Evolutionary conservation across 2,888 invertebrate species (phyloP).

Genomic region (Drepanosiphum platanoidis): DNA sequence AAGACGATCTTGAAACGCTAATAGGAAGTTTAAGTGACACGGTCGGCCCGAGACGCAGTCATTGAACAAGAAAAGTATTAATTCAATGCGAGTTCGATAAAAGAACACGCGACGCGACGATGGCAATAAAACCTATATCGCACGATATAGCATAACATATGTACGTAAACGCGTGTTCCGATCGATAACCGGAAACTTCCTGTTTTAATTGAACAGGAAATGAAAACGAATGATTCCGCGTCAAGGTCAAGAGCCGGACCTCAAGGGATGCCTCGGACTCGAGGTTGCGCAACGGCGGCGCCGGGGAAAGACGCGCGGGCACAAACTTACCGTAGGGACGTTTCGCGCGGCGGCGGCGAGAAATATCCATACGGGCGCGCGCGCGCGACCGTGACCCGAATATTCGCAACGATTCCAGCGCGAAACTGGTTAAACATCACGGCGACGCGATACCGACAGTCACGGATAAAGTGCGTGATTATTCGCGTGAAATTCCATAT

Average conservation of each 20-base stretch:
- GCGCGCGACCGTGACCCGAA: constrained; percentile 50
- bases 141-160: not conserved
- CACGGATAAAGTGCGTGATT: not conserved
- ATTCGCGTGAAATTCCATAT: constrained; percentile 33
- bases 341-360: not conserved
- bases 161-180: too few species aligned
- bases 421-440: constrained; percentile 42
- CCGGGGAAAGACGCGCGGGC: not conserved
- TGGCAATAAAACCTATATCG: too few species aligned
- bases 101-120: too few species aligned
- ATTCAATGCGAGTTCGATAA: too few species aligned
- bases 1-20: constrained; percentile 44
- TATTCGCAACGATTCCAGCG: constrained; percentile 41
- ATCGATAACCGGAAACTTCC: constrained; percentile 25
- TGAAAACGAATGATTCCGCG: not conserved
- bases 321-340: not conserved
- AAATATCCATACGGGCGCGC: not conserved
- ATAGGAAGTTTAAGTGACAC: constrained; percentile 59
- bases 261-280: constrained; percentile 30
- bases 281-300: not conserved
- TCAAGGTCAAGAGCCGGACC: constrained; percentile 15
- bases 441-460: not conserved
- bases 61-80: too few species aligned
- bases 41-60: constrained; percentile 4
- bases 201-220: constrained; percentile 48